A percentile compares a stretch with the other conserved stretches of the same genome.
phyloP scores from a whole-genome alignment of 2,888 invertebrate species.

The Xanthorhoe spadicearia region DNA sequence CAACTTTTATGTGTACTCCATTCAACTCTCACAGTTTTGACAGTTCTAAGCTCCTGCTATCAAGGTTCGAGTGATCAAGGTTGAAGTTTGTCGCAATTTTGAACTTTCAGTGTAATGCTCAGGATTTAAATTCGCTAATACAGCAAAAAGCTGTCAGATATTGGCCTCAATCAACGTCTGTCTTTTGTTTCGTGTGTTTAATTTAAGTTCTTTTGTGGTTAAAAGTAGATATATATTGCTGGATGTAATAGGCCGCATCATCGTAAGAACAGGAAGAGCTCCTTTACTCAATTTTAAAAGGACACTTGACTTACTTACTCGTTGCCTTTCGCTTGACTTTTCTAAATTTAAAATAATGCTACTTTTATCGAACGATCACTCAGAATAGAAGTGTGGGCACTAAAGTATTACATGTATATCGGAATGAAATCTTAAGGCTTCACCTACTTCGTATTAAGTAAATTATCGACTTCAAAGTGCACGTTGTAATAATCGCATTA shows the following conservation, averaged over 20 bases:
- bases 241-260: not conserved
- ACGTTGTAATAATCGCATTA: no score
- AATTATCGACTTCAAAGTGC: no score
- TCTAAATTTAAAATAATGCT: no score
- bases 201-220: slow-evolving; percentile 4
- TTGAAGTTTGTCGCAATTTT: slow-evolving; percentile 33
- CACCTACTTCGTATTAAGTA: no score
- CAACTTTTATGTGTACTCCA: slow-evolving; percentile 24
- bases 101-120: slow-evolving; percentile 26
- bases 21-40: slow-evolving; percentile 28
- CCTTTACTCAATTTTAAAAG: not conserved
- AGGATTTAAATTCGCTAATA: slow-evolving; percentile 19
- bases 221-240: not conserved
- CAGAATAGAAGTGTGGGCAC: no score
- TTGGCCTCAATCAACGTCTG: slow-evolving; percentile 10
- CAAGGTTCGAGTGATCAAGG: slow-evolving; percentile 38
- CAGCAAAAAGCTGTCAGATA: not conserved
- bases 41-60: slow-evolving; percentile 28
- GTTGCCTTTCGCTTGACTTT: not conserved
- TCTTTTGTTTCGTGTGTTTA: slow-evolving; percentile 9
- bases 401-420: no score
- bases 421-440: no score
- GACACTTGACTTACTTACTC: not conserved
- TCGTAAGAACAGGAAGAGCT: not conserved
- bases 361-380: no score